Evolutionary conservation across 1,140 invertebrate species (phyloP).

Genomic region (Drosophila repleta): DNA sequence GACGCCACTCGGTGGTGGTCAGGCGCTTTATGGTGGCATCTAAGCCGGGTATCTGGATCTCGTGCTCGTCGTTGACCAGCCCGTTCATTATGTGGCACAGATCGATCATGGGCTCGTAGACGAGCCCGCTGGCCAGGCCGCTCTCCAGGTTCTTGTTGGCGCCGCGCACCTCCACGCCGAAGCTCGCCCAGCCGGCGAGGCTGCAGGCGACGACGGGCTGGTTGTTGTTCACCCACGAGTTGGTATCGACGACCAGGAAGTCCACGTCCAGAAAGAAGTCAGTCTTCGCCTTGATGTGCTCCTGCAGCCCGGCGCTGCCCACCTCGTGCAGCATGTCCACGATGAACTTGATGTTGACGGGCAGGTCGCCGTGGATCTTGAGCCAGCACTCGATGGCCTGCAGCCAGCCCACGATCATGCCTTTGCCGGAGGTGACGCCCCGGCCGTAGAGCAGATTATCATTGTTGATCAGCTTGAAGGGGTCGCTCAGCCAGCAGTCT

Average conservation of each 20-base stretch:
- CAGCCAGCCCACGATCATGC: conserved; percentile 45
- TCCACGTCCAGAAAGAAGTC: conserved; percentile 49
- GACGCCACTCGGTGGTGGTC: conserved; percentile 13
- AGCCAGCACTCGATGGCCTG: conserved; percentile 44
- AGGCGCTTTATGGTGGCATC: background rate
- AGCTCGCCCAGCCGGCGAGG: conserved; percentile 37
- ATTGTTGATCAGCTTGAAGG: conserved; percentile 8
- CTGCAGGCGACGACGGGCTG: conserved; percentile 38
- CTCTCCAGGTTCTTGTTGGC: conserved; percentile 39
- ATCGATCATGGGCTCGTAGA: conserved; percentile 51
- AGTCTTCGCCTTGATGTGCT: background rate
- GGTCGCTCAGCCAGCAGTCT: conserved; percentile 35
- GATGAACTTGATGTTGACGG: conserved; percentile 47
- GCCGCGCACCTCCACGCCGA: conserved; percentile 23
- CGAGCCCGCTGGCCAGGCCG: conserved; percentile 33
- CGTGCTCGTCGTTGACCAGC: conserved; percentile 22
- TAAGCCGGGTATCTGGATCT: conserved; percentile 18
- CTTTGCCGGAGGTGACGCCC: conserved; percentile 50
- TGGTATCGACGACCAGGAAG: conserved; percentile 30
- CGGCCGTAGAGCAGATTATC: conserved; percentile 36
- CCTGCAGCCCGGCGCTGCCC: conserved; percentile 37
- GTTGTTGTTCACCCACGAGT: conserved; percentile 36
- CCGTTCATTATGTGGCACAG: conserved; percentile 46
- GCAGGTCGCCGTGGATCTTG: conserved; percentile 21
- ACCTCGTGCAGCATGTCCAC: conserved; percentile 42